Evolutionary conservation across 1,140 invertebrate genomes (phyloP).

Genomic region (Diploscapter pachys): DNA sequence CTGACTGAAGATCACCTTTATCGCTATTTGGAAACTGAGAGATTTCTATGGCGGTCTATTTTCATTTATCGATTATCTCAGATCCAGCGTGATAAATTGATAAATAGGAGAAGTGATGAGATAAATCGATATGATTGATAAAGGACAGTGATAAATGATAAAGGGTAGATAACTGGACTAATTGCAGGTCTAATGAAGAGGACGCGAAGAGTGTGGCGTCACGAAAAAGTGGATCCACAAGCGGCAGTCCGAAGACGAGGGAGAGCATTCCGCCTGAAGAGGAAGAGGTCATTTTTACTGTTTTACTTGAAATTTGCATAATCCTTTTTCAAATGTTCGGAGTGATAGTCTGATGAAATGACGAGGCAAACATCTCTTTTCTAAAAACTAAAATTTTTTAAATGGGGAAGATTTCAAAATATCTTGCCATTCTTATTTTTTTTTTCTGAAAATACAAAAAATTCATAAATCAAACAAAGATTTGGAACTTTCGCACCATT

Average conservation of each 20-base stretch:
- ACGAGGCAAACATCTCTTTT: no score
- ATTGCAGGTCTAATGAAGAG: conserved; percentile 49
- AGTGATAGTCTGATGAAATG: no score
- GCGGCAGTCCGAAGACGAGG: conserved; percentile 20
- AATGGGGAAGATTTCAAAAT: no score
- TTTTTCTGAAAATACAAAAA: no score
- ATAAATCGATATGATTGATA: background rate
- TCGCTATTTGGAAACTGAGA: background rate
- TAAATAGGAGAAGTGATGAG: background rate
- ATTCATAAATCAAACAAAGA: no score
- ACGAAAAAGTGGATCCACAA: conserved; percentile 41
- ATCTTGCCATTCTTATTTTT: no score
- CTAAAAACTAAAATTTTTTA: no score
- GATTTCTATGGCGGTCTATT: background rate
- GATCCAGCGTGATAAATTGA: background rate
- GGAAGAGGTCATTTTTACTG: conserved; percentile 23
- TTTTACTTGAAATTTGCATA: background rate
- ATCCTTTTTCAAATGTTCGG: background rate
- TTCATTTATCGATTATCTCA: background rate
- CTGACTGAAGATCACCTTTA: background rate
- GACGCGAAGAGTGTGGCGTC: conserved; percentile 53
- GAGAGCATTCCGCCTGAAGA: conserved; percentile 32
- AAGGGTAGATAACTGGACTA: conserved; percentile 9
- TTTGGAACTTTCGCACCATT: no score
- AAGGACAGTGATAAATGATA: background rate